Evolutionary conservation across 2,113 vertebrate genomes (phyloP).

Genomic region (Chelonoidis abingdonii): DNA sequence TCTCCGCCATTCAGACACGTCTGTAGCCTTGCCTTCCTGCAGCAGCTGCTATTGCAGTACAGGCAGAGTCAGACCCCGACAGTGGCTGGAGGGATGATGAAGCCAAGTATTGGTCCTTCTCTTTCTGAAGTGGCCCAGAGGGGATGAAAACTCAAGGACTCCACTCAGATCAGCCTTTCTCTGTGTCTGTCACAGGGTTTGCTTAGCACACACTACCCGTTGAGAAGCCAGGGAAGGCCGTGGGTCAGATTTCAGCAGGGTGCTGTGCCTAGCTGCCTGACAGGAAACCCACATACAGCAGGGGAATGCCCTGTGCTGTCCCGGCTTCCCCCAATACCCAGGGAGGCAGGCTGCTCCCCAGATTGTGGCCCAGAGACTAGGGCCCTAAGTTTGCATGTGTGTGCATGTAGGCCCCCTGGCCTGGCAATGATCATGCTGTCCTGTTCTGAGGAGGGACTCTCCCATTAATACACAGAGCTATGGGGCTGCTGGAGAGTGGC

Average conservation of each 20-base stretch:
- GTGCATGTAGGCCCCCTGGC: not conserved
- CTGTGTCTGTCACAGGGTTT: not conserved
- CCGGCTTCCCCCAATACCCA: not conserved
- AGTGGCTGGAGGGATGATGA: not conserved
- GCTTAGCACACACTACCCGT: not conserved
- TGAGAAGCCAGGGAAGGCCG: not conserved
- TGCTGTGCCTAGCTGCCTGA: not conserved
- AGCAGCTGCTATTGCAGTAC: not conserved
- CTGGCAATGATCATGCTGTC: not conserved
- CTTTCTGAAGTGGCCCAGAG: not conserved
- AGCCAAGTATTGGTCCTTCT: not conserved
- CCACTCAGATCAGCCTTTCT: not conserved
- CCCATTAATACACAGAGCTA: not conserved
- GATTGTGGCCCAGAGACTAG: fast-evolving
- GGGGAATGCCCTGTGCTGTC: not conserved
- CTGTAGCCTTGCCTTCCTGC: not conserved
- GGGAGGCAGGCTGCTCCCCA: not conserved
- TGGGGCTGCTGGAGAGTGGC: not conserved
- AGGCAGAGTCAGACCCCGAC: not conserved
- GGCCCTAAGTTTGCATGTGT: not conserved
- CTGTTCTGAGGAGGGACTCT: not conserved
- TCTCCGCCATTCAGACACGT: not conserved
- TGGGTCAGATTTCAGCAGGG: not conserved
- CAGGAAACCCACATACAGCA: not conserved
- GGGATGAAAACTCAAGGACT: not conserved